Evolutionary conservation across 2,113 vertebrate genomes (phyloP).

Genomic region (Gobius niger): DNA sequence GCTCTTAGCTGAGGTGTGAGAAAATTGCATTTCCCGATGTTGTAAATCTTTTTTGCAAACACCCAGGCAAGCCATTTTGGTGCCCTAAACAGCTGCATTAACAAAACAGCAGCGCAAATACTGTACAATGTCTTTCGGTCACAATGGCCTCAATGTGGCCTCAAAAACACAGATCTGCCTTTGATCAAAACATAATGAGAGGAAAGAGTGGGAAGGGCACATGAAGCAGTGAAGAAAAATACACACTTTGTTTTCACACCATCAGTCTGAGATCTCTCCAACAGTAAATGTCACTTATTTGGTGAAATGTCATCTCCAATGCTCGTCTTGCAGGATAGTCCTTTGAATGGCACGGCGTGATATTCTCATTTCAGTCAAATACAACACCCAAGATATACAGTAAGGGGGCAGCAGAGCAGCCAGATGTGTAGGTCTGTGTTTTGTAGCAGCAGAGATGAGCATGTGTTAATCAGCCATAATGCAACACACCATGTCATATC

Average conservation of each 20-base stretch:
- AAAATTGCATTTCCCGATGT: conserved; percentile 48
- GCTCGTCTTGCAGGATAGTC: conserved; percentile 18
- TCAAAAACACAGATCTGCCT: conserved; percentile 10
- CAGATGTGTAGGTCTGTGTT: conserved; percentile 41
- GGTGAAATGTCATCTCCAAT: conserved; percentile 43
- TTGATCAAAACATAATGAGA: conserved; percentile 56
- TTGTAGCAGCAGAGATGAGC: conserved; percentile 44
- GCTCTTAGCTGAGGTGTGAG: conserved; percentile 56
- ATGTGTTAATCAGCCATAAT: conserved; percentile 68
- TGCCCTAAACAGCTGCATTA: too few relatives aligned
- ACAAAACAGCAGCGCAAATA: too few relatives aligned
- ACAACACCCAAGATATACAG: conserved; percentile 24
- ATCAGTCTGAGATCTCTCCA: conserved; percentile 51
- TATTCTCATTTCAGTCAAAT: not conserved
- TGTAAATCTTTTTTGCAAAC: conserved; percentile 39
- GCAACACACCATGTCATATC: conserved; percentile 61
- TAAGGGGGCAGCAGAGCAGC: not conserved
- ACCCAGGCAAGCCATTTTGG: too few relatives aligned
- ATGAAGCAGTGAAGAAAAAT: conserved; percentile 36
- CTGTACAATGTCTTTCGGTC: too few relatives aligned
- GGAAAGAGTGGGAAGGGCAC: conserved; percentile 39
- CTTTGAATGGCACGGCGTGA: conserved; percentile 4
- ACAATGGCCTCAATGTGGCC: too few relatives aligned
- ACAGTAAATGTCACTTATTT: conserved; percentile 61
- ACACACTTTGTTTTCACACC: conserved; percentile 29